Percentiles rank a stretch among this genome's conserved stretches.
phyloP scores from a whole-genome alignment of 1,140 invertebrate genomes.

The Microplitis demolitor region DNA sequence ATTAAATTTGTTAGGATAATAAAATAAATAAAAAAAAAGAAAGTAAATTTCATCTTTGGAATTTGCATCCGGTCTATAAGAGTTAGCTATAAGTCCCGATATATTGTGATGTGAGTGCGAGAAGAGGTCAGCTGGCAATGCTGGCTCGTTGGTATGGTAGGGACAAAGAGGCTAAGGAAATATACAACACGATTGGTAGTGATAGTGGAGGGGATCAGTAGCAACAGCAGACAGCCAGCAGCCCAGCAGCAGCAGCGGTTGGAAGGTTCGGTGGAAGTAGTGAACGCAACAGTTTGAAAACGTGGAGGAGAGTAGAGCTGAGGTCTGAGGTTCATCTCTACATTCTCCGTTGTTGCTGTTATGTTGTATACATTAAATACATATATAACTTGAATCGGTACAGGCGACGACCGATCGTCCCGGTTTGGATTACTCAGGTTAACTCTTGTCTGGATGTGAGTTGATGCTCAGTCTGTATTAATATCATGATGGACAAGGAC shows the following conservation, averaged over 20 bases:
- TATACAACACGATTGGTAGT: background rate
- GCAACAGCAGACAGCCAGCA: background rate
- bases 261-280: background rate
- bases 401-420: no score
- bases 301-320: no score
- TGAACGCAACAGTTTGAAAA: background rate
- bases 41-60: conserved; percentile 28
- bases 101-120: background rate
- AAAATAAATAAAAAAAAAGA: background rate
- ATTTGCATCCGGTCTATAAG: conserved; percentile 19
- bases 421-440: no score
- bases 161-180: conserved; percentile 3
- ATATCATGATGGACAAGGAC: no score
- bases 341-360: background rate
- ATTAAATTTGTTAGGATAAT: background rate
- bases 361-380: no score
- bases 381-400: no score
- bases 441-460: no score
- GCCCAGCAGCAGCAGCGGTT: background rate
- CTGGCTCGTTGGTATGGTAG: background rate
- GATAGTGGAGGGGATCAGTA: background rate
- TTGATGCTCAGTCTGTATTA: no score
- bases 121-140: conserved; percentile 6
- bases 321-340: background rate
- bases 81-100: no score